Evolutionary conservation across 2,797 vertebrate species (phyloP).

Genomic region (Pseudochromis fuscus): DNA sequence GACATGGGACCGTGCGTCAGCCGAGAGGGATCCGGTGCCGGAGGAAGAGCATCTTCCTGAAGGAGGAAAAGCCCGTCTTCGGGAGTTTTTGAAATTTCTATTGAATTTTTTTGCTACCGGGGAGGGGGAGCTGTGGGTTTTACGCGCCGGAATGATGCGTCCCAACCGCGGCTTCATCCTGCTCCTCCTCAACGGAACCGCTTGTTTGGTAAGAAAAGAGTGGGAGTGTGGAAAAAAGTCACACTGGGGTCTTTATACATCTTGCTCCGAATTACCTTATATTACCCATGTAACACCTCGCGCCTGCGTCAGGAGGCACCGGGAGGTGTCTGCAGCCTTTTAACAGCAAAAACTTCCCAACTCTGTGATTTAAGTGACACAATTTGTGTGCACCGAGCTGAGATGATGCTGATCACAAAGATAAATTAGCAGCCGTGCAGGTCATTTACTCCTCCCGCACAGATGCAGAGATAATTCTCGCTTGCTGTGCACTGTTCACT

Average conservation of each 20-base stretch:
- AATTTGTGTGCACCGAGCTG: background rate
- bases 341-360: conserved; percentile 50
- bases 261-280: background rate
- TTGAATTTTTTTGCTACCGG: conserved; percentile 11
- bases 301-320: conserved; percentile 15
- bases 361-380: background rate
- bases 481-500: background rate
- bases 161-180: conserved; percentile 86
- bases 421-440: background rate
- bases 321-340: background rate
- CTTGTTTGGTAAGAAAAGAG: conserved; percentile 85
- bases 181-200: conserved; percentile 88
- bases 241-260: conserved; percentile 6
- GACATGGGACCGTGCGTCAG: conserved; percentile 84
- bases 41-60: conserved; percentile 81
- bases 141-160: conserved; percentile 85
- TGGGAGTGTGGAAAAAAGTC: conserved; percentile 49
- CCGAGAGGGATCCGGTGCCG: conserved; percentile 73
- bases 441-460: conserved; percentile 4
- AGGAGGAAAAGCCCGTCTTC: conserved; percentile 67
- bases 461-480: conserved; percentile 11
- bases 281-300: background rate
- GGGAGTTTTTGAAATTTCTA: conserved; percentile 50
- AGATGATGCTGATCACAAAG: background rate
- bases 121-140: conserved; percentile 68